These are phyloP conservation scores for Anoura caudifer DNA, from an alignment of 2,113 vertebrate genomes.

Conservation along the genomic window DNA sequence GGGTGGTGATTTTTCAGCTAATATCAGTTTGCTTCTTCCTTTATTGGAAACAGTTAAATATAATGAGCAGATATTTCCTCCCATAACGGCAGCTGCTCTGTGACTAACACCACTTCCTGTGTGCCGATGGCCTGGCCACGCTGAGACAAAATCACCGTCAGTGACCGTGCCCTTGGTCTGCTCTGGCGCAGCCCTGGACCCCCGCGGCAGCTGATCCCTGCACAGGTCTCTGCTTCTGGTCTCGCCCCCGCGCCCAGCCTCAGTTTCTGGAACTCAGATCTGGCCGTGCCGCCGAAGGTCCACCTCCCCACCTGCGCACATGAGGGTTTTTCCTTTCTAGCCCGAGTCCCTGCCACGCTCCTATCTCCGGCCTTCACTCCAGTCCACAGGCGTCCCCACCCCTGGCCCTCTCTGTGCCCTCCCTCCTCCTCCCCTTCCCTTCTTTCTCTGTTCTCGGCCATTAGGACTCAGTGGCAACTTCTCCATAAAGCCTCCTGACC, in stretches of 20 bases:
- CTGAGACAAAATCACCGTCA: neutral
- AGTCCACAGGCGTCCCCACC: rapidly evolving
- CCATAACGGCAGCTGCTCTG: neutral
- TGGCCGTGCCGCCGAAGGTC: rapidly evolving
- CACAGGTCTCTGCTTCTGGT: rapidly evolving
- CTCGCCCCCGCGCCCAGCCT: rapidly evolving
- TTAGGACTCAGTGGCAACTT: neutral
- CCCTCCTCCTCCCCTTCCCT: neutral
- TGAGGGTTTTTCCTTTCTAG: neutral
- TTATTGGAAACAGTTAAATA: neutral
- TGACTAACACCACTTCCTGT: neutral
- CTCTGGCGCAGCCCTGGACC: neutral
- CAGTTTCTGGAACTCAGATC: neutral
- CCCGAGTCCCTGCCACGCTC: no score
- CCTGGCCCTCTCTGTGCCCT: neutral
- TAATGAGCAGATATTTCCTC: neutral
- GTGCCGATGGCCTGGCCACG: rapidly evolving
- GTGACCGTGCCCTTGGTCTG: rapidly evolving
- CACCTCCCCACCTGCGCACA: rapidly evolving
- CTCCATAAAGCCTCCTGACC: neutral
- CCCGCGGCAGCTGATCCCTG: neutral
- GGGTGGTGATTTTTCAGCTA: neutral
- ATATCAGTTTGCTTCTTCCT: neutral
- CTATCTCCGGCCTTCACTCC: rapidly evolving
- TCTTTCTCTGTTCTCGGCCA: neutral